Evolutionary conservation across 2,888 invertebrate species (phyloP).

Genomic region (Ethmia dodecea): DNA sequence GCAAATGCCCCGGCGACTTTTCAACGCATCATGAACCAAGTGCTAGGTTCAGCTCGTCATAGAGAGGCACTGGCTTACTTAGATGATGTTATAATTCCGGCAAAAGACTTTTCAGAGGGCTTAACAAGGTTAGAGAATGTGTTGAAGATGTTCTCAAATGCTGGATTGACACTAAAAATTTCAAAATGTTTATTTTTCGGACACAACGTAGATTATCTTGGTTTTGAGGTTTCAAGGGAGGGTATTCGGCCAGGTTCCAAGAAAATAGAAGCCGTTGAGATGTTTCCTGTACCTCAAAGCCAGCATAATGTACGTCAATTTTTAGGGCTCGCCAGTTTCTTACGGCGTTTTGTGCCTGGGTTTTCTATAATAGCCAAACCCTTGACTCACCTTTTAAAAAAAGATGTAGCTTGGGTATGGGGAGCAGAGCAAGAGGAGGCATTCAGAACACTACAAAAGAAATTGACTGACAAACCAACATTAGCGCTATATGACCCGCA

Average conservation of each 20-base stretch:
- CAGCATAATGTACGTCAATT: constrained; percentile 15
- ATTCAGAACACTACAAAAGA: constrained; percentile 19
- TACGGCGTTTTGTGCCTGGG: constrained; percentile 11
- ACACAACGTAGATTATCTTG: constrained; percentile 15
- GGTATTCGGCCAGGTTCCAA: constrained; percentile 14
- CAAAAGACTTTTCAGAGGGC: background rate
- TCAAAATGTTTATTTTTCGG: constrained; percentile 12
- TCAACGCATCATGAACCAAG: constrained; percentile 21
- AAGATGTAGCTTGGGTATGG: constrained; percentile 17
- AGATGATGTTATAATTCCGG: constrained; percentile 9
- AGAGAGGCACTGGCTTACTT: constrained; percentile 13
- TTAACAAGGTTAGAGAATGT: background rate
- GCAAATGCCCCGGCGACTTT: constrained; percentile 28
- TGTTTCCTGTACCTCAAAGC: constrained; percentile 11
- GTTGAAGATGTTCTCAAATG: background rate
- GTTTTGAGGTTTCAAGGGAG: constrained; percentile 10
- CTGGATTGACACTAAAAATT: constrained; percentile 8
- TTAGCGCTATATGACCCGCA: background rate
- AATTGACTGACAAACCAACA: constrained; percentile 18
- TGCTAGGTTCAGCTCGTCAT: constrained; percentile 6
- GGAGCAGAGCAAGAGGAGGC: constrained; percentile 15
- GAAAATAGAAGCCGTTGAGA: constrained; percentile 13
- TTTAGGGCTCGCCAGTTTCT: constrained; percentile 14
- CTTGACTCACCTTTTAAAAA: constrained; percentile 12
- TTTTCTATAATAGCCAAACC: constrained; percentile 13